These are phyloP conservation scores for Micromussa lordhowensis DNA, from an alignment of 92 coral and sea anemone genomes.

Conservation along the genomic window DNA sequence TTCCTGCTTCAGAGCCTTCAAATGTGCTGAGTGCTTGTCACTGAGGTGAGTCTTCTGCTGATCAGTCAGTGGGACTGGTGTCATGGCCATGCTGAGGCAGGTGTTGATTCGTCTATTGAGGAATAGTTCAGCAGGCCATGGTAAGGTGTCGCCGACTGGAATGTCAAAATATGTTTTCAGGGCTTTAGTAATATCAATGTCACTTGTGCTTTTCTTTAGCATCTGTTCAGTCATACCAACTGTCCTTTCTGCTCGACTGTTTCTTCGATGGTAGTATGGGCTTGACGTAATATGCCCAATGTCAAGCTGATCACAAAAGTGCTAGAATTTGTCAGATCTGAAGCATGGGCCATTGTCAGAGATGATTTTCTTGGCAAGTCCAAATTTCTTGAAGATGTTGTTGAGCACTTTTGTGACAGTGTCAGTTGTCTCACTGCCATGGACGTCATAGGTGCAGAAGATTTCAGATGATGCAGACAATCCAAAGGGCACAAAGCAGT, in stretches of 20 bases:
- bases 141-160: conserved; percentile 63
- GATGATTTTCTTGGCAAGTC: conserved; percentile 62
- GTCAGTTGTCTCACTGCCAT: conserved; percentile 36
- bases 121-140: conserved; percentile 65
- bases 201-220: conserved; percentile 60
- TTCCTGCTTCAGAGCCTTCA: conserved; percentile 63
- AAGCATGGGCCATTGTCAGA: conserved; percentile 80
- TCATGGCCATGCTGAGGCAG: conserved; percentile 72
- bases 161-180: conserved; percentile 62
- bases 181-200: conserved; percentile 66
- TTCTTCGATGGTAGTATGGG: conserved; percentile 64
- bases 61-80: conserved; percentile 69
- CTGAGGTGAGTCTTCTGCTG: conserved; percentile 62
- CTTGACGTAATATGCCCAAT: conserved; percentile 66
- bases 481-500: conserved; percentile 72
- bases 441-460: conserved; percentile 69
- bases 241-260: conserved; percentile 64
- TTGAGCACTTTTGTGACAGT: conserved; percentile 52
- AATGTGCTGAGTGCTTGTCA: conserved; percentile 72
- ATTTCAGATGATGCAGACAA: conserved; percentile 75
- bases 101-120: conserved; percentile 62
- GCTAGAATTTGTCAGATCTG: conserved; percentile 46
- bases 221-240: conserved; percentile 46
- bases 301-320: conserved; percentile 65
- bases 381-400: conserved; percentile 63